A percentile compares a stretch with the other conserved stretches of the same genome.
Evolutionary conservation across 2,113 vertebrate genomes (phyloP).

Genomic region (Trematocara unimaculatum): DNA sequence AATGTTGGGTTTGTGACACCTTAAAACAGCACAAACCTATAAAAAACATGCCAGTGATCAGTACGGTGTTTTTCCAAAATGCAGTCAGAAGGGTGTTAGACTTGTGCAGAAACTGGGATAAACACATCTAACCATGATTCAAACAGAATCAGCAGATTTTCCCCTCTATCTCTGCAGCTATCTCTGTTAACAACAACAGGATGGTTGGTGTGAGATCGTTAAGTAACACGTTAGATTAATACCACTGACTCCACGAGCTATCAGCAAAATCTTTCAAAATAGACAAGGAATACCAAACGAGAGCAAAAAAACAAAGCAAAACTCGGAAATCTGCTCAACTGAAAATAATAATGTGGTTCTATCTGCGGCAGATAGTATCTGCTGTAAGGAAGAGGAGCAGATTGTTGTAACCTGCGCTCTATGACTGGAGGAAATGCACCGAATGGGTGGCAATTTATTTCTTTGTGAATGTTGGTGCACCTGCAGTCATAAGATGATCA

Average conservation of each 20-base stretch:
- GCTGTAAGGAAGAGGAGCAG: slow-evolving; percentile 42
- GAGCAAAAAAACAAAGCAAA: not conserved
- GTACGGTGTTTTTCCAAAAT: not conserved
- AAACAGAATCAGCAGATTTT: not conserved
- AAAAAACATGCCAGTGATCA: not conserved
- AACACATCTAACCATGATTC: not conserved
- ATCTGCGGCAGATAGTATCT: slow-evolving; percentile 54
- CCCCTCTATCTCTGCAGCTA: not conserved
- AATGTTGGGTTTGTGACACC: not conserved
- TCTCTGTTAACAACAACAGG: not conserved
- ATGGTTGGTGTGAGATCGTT: not conserved
- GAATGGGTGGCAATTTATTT: slow-evolving; percentile 45
- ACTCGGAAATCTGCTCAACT: slow-evolving; percentile 10
- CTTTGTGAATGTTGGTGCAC: slow-evolving; percentile 6
- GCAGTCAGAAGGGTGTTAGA: not conserved
- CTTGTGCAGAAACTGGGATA: not conserved
- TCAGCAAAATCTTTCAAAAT: slow-evolving; percentile 2
- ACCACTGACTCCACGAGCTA: not conserved
- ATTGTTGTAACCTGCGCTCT: slow-evolving; percentile 45
- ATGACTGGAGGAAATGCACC: slow-evolving; percentile 43
- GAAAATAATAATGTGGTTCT: slow-evolving; percentile 48
- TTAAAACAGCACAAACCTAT: not conserved
- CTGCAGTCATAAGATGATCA: slow-evolving; percentile 48
- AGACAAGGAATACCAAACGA: not conserved
- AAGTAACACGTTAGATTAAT: slow-evolving; percentile 14